Evolutionary conservation across 2,113 vertebrate genomes (phyloP).

Genomic region (Buteo buteo): DNA sequence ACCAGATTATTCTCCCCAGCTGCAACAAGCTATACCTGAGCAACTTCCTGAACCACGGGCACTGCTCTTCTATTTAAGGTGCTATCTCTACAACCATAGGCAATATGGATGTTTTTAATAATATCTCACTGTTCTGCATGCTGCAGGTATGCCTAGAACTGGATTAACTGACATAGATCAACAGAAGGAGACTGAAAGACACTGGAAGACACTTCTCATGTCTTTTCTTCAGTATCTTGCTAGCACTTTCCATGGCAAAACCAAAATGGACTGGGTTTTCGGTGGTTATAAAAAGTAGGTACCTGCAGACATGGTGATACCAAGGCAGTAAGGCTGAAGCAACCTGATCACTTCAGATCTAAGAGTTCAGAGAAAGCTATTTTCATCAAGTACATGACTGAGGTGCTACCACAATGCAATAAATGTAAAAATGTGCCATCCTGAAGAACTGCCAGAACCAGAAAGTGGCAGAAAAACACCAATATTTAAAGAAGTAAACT

Average conservation of each 20-base stretch:
- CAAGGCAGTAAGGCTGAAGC: background rate
- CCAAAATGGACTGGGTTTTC: background rate
- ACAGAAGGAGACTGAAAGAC: background rate
- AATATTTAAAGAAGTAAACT: background rate
- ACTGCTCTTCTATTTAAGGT: background rate
- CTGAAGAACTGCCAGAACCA: background rate
- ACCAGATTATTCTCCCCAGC: background rate
- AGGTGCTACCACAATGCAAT: background rate
- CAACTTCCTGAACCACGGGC: background rate
- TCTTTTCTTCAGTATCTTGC: background rate
- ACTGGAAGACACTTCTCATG: background rate
- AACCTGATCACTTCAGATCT: background rate
- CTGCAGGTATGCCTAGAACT: background rate
- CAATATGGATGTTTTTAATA: background rate
- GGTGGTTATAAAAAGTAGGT: background rate
- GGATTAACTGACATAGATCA: background rate
- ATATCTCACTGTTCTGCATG: background rate
- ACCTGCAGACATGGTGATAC: background rate
- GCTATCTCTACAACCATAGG: background rate
- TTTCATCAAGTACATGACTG: background rate
- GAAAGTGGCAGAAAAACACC: background rate
- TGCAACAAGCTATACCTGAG: background rate
- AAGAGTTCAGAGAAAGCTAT: background rate
- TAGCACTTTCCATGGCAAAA: background rate
- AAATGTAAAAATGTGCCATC: background rate